These are phyloP conservation scores for Dichetophora obliterata DNA, from an alignment of 2,888 invertebrate genomes.

Conservation along the genomic window DNA sequence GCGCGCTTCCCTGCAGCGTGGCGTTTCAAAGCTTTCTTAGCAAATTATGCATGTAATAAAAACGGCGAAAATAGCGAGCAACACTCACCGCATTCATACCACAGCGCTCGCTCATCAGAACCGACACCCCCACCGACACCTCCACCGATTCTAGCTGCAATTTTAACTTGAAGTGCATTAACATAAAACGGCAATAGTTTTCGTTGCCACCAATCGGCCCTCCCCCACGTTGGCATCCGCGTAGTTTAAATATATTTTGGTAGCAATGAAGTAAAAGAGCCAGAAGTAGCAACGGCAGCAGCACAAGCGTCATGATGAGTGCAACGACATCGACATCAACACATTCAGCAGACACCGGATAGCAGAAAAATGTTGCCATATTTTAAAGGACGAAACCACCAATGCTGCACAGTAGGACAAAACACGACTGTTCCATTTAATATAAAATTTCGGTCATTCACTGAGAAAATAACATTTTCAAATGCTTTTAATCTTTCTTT, in stretches of 20 bases:
- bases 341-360: constrained; percentile 30
- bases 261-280: constrained; percentile 5
- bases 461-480: too few species aligned
- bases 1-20: not conserved
- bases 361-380: constrained; percentile 20
- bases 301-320: constrained; percentile 59
- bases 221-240: not conserved
- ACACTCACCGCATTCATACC: constrained; percentile 34
- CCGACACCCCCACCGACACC: constrained; percentile 27
- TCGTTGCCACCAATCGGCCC: constrained; percentile 27
- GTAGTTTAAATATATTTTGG: not conserved
- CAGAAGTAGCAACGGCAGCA: not conserved
- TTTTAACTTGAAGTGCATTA: constrained; percentile 64
- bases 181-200: constrained; percentile 59
- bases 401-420: too few species aligned
- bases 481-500: too few species aligned
- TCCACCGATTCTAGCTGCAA: constrained; percentile 16
- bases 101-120: constrained; percentile 39
- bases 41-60: constrained; percentile 69
- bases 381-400: constrained; percentile 16
- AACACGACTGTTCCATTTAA: too few species aligned
- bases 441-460: too few species aligned
- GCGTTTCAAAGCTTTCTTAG: constrained; percentile 34
- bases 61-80: constrained; percentile 55
- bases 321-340: constrained; percentile 63